Evolutionary conservation across 2,888 invertebrate species (phyloP).

Genomic region (Zygothrica quintamaculata): DNA sequence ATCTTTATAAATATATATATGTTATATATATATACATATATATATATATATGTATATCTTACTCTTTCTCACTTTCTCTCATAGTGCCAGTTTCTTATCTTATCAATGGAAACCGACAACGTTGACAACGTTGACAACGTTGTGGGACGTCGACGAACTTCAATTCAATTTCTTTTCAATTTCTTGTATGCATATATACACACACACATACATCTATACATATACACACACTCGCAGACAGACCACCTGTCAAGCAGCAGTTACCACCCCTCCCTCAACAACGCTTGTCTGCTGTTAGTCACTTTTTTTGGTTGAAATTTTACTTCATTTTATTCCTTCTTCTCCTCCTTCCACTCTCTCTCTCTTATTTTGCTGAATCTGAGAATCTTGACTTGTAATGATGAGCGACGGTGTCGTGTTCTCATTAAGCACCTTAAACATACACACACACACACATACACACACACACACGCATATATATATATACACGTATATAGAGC

Average conservation of each 20-base stretch:
- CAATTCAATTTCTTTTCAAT: conserved; percentile 76
- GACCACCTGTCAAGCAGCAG: conserved; percentile 45
- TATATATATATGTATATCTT: conserved; percentile 29
- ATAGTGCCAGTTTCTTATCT: conserved; percentile 57
- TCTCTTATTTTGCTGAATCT: conserved; percentile 10
- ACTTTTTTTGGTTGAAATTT: background rate
- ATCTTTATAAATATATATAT: conserved; percentile 23
- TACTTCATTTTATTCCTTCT: background rate
- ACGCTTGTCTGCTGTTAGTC: conserved; percentile 6
- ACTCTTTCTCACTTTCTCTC: conserved; percentile 1
- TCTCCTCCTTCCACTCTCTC: background rate
- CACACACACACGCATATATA: too few relatives aligned
- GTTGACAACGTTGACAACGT: conserved; percentile 13
- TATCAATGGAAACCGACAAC: conserved; percentile 46
- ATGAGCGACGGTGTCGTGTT: conserved; percentile 78
- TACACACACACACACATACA: conserved; percentile 1
- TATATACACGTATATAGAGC: too few relatives aligned
- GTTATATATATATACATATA: background rate
- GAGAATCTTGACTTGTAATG: conserved; percentile 57
- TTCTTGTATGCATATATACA: conserved; percentile 43
- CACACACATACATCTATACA: conserved; percentile 16
- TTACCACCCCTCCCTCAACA: too few relatives aligned
- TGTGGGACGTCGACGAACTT: conserved; percentile 62
- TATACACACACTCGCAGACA: conserved; percentile 15
- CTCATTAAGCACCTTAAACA: conserved; percentile 61